Conservation (phyloP, 37 sponge, comb jelly and placozoan species). For the Halisarca cf. caerulea region DNA sequence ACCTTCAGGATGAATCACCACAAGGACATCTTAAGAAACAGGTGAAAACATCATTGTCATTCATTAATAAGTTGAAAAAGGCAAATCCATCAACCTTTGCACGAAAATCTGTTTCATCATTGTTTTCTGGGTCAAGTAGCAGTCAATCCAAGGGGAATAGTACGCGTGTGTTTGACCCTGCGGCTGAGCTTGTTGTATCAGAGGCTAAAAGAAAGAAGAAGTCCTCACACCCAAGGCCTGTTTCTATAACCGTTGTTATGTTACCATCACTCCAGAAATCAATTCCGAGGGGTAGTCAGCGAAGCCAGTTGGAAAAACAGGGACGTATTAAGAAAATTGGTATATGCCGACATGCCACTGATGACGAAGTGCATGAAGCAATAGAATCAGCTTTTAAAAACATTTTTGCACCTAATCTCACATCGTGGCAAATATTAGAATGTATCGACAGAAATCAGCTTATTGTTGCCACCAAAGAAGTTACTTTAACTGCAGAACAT, state of each 20-base stretch:
- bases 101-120: neutral
- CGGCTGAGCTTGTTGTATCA: constrained; percentile 9
- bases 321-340: neutral
- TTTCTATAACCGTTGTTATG: constrained; percentile 2
- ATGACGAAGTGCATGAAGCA: constrained; percentile 7
- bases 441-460: too few relatives aligned
- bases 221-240: neutral
- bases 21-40: neutral
- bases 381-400: neutral
- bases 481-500: too few relatives aligned
- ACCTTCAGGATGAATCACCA: neutral
- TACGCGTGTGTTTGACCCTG: neutral
- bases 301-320: neutral
- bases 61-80: neutral
- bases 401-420: too few relatives aligned
- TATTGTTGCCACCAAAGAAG: too few relatives aligned
- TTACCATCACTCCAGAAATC: neutral
- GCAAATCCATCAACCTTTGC: constrained; percentile 9
- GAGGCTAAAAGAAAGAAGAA: neutral
- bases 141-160: neutral
- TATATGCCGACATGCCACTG: constrained; percentile 1
- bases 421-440: too few relatives aligned
- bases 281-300: neutral
- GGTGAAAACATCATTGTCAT: neutral
- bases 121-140: too few relatives aligned